A percentile compares a stretch with the other conserved stretches of the same genome.
These are phyloP conservation scores for Myopa testacea DNA, from an alignment of 2,888 invertebrate species.

Conservation along the genomic window DNA sequence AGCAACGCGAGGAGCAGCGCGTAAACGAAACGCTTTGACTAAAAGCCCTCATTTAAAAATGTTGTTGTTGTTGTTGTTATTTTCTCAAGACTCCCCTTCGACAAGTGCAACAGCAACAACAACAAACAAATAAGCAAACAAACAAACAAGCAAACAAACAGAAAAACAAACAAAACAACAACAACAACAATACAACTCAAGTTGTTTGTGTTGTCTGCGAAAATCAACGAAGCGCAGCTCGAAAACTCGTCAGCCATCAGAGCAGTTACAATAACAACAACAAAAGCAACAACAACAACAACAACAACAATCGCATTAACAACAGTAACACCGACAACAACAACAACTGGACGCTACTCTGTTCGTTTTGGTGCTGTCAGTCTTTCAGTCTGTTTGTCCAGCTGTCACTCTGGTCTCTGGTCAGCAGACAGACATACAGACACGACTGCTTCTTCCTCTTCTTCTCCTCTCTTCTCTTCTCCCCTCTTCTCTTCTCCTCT, in stretches of 20 bases:
- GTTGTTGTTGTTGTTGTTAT: constrained; percentile 29
- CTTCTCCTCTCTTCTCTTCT: neutral
- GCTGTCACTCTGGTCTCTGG: too few relatives aligned
- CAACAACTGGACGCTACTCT: neutral
- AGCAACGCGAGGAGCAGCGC: too few relatives aligned
- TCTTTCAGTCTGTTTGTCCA: too few relatives aligned
- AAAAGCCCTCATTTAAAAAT: neutral
- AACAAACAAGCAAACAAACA: too few relatives aligned
- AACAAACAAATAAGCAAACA: too few relatives aligned
- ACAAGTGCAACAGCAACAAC: too few relatives aligned
- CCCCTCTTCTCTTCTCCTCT: neutral
- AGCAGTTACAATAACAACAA: constrained; percentile 48
- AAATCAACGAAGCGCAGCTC: constrained; percentile 27
- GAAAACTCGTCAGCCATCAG: constrained; percentile 47
- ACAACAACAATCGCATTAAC: too few relatives aligned
- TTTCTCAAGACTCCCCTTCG: neutral
- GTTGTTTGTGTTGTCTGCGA: too few relatives aligned
- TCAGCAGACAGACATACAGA: too few relatives aligned
- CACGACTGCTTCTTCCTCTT: neutral
- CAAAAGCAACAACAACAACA: constrained; percentile 8
- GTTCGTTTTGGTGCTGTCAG: too few relatives aligned
- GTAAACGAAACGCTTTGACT: neutral
- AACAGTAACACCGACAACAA: constrained; percentile 21
- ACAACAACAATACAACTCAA: too few relatives aligned
- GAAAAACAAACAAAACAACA: too few relatives aligned